Evolutionary conservation across 2,888 invertebrate genomes (phyloP), one percentile per base, ranked within the genome.

Genomic region (Heliconius erato): DNA sequence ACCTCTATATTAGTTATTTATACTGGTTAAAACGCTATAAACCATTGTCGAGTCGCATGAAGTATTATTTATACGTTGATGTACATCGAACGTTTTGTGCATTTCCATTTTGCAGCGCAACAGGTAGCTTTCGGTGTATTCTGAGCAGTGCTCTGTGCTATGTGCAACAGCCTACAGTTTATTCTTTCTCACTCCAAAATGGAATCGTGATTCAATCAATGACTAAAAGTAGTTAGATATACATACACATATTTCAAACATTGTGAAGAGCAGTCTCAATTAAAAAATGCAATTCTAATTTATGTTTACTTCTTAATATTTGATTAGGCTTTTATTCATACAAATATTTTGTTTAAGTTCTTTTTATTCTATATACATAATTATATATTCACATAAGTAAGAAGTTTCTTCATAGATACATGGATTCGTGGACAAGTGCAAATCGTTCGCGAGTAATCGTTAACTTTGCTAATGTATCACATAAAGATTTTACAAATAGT

Each of bases 121-220:
- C 28, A 54, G 79, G 63, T 63, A 78, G 69, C 19, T 65, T 65
- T 83, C 82, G 74, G 63, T 81, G 72, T 69, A 79, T 72, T 71
- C 82, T 19, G 59, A 23, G 49, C 76, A 72, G 44, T 59, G 65
- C 59, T 76, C 76, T 68, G 69, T 84, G 54, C 59, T 76, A 76
- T 68, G 69, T 85, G 72, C 80, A 83, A 49, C 80, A 83, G 84
- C 85, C 86, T 83, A 88, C 90, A 87, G 88, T 88, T 74, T 71
- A 91, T 89, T 87, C 85, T 84, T 26, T 80, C 84, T 87, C 84
- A 84, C 86, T 84, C 89, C 87, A 89, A 90, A 90, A 91, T 90
- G 85, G 89, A 91, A 89, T 88, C 88, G 90, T 91, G 93, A 91
- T 90, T 87, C 87, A 91, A 91, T 88, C 90, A 89, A 86, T 86